These are phyloP conservation scores for Prinia subflava DNA, from an alignment of 2,113 vertebrate genomes.

Conservation along the genomic window DNA sequence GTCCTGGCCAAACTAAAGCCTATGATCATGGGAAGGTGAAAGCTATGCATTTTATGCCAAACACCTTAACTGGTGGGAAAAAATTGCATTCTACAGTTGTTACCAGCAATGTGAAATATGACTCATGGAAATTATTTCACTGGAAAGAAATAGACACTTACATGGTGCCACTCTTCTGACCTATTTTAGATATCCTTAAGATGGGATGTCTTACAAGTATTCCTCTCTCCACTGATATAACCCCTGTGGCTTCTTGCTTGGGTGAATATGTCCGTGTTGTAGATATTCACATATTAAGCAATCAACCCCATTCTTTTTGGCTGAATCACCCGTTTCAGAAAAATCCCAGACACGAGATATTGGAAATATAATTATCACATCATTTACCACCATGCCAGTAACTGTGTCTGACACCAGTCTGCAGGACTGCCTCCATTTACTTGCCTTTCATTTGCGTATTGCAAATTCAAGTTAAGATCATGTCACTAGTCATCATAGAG, in stretches of 20 bases:
- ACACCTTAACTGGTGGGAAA: neutral
- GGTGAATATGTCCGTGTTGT: neutral
- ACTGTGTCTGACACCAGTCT: neutral
- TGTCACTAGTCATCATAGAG: neutral
- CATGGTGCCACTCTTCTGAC: neutral
- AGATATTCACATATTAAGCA: neutral
- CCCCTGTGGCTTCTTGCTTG: neutral
- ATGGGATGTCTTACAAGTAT: neutral
- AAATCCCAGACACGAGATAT: neutral
- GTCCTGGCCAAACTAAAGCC: neutral
- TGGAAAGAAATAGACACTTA: neutral
- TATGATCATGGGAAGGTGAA: neutral
- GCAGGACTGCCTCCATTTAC: neutral
- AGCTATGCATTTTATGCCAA: neutral
- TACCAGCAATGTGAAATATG: neutral
- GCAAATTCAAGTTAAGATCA: neutral
- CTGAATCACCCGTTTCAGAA: neutral
- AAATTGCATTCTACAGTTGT: neutral
- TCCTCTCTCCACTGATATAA: neutral
- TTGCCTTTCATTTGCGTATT: neutral
- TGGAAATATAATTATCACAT: neutral
- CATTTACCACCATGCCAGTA: neutral
- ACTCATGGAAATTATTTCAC: neutral
- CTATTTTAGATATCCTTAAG: neutral
- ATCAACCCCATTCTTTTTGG: neutral